phyloP scores from a whole-genome alignment of 2,888 invertebrate genomes.

The Mythimna vitellina region DNA sequence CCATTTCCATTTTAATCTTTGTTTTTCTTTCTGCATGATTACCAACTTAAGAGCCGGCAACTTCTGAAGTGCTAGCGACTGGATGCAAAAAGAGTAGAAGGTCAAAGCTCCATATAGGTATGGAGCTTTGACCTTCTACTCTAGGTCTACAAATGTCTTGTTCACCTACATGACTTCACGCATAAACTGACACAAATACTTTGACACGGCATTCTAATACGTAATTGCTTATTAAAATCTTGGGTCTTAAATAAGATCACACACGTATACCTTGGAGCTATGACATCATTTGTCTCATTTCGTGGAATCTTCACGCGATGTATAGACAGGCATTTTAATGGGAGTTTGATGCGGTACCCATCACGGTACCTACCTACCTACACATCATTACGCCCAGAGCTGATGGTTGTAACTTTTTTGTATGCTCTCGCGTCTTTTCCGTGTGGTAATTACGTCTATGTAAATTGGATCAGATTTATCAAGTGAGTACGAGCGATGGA shows the following conservation, averaged over 20 bases:
- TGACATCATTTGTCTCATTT: constrained; percentile 71
- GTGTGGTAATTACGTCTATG: constrained; percentile 83
- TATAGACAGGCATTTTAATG: constrained; percentile 80
- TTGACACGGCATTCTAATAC: constrained; percentile 25
- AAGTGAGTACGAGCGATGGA: constrained; percentile 74
- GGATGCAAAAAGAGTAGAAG: constrained; percentile 20
- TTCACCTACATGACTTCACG: constrained; percentile 13
- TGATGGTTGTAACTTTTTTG: constrained; percentile 61
- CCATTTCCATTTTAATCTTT: constrained; percentile 18
- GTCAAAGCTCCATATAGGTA: constrained; percentile 11
- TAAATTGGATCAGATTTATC: constrained; percentile 87
- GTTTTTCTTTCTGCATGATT: constrained; percentile 24
- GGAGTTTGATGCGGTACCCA: constrained; percentile 79
- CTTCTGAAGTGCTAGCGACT: constrained; percentile 10
- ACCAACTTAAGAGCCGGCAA: not conserved
- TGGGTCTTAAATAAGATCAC: constrained; percentile 49
- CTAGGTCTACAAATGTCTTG: constrained; percentile 1
- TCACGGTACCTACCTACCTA: constrained; percentile 43
- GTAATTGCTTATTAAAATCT: constrained; percentile 30
- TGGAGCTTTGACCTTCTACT: no score
- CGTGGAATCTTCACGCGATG: constrained; percentile 65
- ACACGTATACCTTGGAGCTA: constrained; percentile 57
- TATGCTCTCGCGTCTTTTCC: constrained; percentile 62
- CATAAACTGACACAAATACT: constrained; percentile 33
- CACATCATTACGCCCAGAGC: constrained; percentile 70